Evolutionary conservation across 2,797 vertebrate genomes (phyloP).

Genomic region (Channa striata): DNA sequence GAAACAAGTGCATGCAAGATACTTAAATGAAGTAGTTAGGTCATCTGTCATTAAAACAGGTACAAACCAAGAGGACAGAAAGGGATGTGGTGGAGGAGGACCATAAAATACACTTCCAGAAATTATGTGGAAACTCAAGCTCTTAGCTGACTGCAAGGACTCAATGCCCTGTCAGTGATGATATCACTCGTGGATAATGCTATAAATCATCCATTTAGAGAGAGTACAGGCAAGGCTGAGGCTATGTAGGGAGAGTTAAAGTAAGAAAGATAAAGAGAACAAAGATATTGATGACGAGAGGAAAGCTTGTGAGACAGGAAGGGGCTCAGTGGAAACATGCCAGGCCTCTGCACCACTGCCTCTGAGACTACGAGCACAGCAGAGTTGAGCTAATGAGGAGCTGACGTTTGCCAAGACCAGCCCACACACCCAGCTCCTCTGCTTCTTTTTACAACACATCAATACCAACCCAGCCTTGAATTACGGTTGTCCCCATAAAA

Average conservation of each 20-base stretch:
- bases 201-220: conserved; percentile 41
- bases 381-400: conserved; percentile 60
- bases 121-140: conserved; percentile 38
- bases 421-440: conserved; percentile 49
- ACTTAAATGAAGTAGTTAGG: conserved; percentile 3
- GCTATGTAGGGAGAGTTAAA: conserved; percentile 9
- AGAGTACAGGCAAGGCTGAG: conserved; percentile 31
- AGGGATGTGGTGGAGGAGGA: conserved; percentile 5
- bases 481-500: conserved; percentile 19
- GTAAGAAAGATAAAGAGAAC: conserved; percentile 21
- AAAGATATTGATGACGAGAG: conserved; percentile 40
- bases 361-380: conserved; percentile 56
- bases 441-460: conserved; percentile 41
- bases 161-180: conserved; percentile 29
- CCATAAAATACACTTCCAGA: conserved; percentile 21
- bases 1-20: conserved; percentile 2
- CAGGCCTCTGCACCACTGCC: conserved; percentile 62
- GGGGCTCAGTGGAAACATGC: conserved; percentile 66
- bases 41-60: conserved; percentile 15
- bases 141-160: too few relatives aligned
- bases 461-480: conserved; percentile 36
- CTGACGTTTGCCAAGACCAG: conserved; percentile 53
- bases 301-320: conserved; percentile 69
- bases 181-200: conserved; percentile 50
- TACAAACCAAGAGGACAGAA: conserved; percentile 5